phyloP scores from a whole-genome alignment of 1,140 invertebrate genomes.

The Chlorops oryzae region DNA sequence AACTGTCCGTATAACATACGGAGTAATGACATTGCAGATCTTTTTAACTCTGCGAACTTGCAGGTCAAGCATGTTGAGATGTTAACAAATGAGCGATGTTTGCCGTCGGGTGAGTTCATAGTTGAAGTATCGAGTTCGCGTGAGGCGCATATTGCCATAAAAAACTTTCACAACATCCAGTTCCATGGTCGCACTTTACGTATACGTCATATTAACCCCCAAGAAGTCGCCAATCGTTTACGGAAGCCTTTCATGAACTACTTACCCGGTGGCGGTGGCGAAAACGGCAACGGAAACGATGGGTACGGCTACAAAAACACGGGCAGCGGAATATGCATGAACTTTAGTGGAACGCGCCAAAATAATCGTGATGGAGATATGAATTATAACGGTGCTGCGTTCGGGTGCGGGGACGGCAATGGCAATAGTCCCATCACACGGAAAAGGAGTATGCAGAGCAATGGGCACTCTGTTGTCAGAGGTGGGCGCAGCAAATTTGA shows the following conservation, averaged over 20 bases:
- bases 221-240: constrained; percentile 52
- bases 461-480: constrained; percentile 2
- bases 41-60: constrained; percentile 69
- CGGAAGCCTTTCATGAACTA: constrained; percentile 41
- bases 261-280: constrained; percentile 26
- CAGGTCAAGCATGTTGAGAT: constrained; percentile 72
- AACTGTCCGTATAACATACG: constrained; percentile 68
- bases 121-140: constrained; percentile 69
- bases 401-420: constrained; percentile 1
- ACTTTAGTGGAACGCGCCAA: no score
- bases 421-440: background rate
- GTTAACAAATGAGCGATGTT: constrained; percentile 60
- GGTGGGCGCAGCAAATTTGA: background rate
- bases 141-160: constrained; percentile 63
- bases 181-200: constrained; percentile 61
- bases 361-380: constrained; percentile 1
- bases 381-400: background rate
- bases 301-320: constrained; percentile 2
- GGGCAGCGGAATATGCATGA: background rate
- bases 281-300: background rate
- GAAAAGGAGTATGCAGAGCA: background rate
- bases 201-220: constrained; percentile 60
- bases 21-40: constrained; percentile 72
- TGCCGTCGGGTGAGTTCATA: constrained; percentile 75
- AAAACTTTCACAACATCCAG: constrained; percentile 59